phyloP scores from a whole-genome alignment of 2,797 vertebrate genomes.

The Poeciliopsis presidionis region DNA sequence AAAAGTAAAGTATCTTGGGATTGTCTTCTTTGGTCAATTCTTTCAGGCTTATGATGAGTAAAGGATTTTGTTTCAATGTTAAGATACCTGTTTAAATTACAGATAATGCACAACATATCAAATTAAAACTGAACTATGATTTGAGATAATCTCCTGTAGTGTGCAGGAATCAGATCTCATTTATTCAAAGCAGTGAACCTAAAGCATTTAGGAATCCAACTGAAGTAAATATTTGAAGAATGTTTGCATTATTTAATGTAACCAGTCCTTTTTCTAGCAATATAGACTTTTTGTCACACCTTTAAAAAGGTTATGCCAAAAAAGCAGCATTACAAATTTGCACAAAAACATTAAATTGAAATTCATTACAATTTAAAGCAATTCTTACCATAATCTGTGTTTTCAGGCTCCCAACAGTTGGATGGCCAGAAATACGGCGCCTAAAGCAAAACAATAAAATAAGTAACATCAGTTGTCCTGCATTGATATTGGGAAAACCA shows the following conservation, averaged over 20 bases:
- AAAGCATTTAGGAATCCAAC: neutral
- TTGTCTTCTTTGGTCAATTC: neutral
- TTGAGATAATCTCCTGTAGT: neutral
- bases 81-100: neutral
- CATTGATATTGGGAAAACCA: neutral
- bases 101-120: neutral
- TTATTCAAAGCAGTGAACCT: neutral
- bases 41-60: neutral
- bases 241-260: neutral
- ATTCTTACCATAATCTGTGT: constrained; percentile 96
- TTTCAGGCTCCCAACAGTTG: constrained; percentile 99
- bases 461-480: constrained; percentile 1
- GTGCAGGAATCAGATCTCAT: neutral
- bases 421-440: constrained; percentile 98
- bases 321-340: neutral
- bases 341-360: neutral
- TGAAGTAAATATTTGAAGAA: neutral
- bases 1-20: neutral
- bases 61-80: neutral
- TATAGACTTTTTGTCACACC: neutral
- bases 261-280: neutral
- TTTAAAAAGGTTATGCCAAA: neutral
- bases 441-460: constrained; percentile 66
- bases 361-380: neutral
- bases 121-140: too few relatives aligned